Evolutionary conservation across 1,140 invertebrate genomes (phyloP).

Genomic region (Orius insidiosus): DNA sequence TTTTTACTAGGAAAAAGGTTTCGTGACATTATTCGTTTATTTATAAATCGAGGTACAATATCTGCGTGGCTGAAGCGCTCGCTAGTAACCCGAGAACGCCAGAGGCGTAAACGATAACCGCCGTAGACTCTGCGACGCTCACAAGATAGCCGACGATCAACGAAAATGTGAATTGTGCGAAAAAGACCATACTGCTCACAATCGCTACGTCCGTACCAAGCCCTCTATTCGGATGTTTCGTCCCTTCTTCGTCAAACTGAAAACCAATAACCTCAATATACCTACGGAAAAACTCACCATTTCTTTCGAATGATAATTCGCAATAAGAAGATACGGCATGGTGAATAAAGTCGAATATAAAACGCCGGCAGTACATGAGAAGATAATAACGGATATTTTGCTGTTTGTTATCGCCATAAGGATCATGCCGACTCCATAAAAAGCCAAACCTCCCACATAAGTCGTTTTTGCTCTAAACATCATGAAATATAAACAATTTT

Average conservation of each 20-base stretch:
- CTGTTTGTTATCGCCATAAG: constrained; percentile 65
- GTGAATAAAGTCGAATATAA: constrained; percentile 97
- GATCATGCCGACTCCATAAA: constrained; percentile 78
- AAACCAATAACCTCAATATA: background rate
- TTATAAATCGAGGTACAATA: constrained; percentile 76
- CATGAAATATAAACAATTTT: constrained; percentile 17
- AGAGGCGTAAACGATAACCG: constrained; percentile 68
- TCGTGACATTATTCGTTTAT: background rate
- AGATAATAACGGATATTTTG: constrained; percentile 63
- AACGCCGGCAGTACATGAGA: constrained; percentile 80
- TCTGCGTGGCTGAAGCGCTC: constrained; percentile 63
- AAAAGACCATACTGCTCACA: constrained; percentile 86
- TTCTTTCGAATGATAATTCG: constrained; percentile 77
- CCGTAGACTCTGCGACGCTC: constrained; percentile 59
- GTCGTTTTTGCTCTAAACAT: constrained; percentile 66
- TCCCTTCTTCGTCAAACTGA: constrained; percentile 37
- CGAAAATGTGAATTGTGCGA: constrained; percentile 81
- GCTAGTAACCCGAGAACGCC: constrained; percentile 67
- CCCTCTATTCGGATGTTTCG: constrained; percentile 39
- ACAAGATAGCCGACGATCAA: constrained; percentile 74
- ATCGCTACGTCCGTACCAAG: constrained; percentile 86
- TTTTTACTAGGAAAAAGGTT: too few relatives aligned
- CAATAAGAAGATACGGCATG: constrained; percentile 86
- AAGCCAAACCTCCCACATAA: constrained; percentile 78
- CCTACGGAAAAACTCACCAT: constrained; percentile 39